phyloP scores from a whole-genome alignment of 1,140 invertebrate genomes.

The Platyura marginata region DNA sequence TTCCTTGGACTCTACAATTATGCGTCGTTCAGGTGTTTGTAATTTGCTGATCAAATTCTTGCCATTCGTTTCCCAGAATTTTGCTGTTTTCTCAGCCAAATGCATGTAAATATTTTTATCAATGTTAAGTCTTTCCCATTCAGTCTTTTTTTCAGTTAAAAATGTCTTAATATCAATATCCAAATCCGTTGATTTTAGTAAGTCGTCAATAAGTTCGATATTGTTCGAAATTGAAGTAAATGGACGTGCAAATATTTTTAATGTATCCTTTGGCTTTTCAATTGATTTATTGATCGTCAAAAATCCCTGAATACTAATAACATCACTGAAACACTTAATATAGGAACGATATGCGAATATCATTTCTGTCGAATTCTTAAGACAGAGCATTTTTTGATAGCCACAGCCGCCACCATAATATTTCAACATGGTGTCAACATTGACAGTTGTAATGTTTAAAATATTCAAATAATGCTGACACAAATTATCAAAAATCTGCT shows the following conservation, averaged over 20 bases:
- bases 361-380: slow-evolving; percentile 52
- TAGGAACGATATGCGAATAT: slow-evolving; percentile 54
- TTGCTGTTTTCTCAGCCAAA: slow-evolving; percentile 17
- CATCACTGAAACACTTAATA: slow-evolving; percentile 50
- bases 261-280: not conserved
- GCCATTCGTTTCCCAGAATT: slow-evolving; percentile 19
- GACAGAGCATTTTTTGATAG: slow-evolving; percentile 40
- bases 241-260: not conserved
- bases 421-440: slow-evolving; percentile 42
- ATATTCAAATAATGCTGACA: slow-evolving; percentile 49
- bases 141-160: slow-evolving; percentile 13
- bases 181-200: not conserved
- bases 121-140: slow-evolving; percentile 15
- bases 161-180: slow-evolving; percentile 2
- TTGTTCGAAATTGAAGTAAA: not conserved
- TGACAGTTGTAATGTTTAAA: slow-evolving; percentile 45
- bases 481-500: not conserved
- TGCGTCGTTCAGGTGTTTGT: slow-evolving; percentile 32
- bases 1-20: slow-evolving; percentile 57
- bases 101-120: slow-evolving; percentile 19
- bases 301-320: slow-evolving; percentile 41
- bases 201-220: not conserved
- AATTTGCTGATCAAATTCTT: slow-evolving; percentile 12
- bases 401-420: slow-evolving; percentile 41
- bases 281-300: not conserved